A percentile compares a stretch with the other conserved stretches of the same genome.
Evolutionary conservation across 2,113 vertebrate species (phyloP).

Genomic region (Haemorhous mexicanus): DNA sequence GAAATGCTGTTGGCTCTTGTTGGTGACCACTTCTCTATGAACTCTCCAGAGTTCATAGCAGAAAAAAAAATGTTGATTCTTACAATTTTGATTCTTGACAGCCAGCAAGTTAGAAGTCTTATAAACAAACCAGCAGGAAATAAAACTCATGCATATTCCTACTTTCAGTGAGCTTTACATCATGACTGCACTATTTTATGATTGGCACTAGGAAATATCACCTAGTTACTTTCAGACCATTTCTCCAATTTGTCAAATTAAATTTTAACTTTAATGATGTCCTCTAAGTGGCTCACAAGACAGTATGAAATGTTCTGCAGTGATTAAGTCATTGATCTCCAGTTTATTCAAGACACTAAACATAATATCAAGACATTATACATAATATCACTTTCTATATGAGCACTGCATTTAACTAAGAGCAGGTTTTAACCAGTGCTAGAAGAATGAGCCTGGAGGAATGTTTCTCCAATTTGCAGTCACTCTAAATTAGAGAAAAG

Average conservation of each 20-base stretch:
- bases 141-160: background rate
- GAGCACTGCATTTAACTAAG: background rate
- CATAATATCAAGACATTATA: background rate
- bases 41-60: background rate
- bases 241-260: slow-evolving; percentile 12
- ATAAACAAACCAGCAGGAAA: background rate
- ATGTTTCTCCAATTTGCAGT: background rate
- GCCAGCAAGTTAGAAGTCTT: background rate
- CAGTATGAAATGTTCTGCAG: background rate
- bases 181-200: background rate
- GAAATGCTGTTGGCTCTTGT: background rate
- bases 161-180: background rate
- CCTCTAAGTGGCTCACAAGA: background rate
- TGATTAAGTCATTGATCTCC: slow-evolving; percentile 23
- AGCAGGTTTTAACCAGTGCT: background rate
- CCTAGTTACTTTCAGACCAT: background rate
- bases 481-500: background rate
- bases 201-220: background rate
- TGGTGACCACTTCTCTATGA: background rate
- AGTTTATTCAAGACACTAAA: slow-evolving; percentile 27
- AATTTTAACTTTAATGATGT: background rate
- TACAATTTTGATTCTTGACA: background rate
- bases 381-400: background rate
- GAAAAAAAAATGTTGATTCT: background rate
- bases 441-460: background rate